phyloP scores from a whole-genome alignment of 1,140 invertebrate species.

The Monochamus saltuarius region DNA sequence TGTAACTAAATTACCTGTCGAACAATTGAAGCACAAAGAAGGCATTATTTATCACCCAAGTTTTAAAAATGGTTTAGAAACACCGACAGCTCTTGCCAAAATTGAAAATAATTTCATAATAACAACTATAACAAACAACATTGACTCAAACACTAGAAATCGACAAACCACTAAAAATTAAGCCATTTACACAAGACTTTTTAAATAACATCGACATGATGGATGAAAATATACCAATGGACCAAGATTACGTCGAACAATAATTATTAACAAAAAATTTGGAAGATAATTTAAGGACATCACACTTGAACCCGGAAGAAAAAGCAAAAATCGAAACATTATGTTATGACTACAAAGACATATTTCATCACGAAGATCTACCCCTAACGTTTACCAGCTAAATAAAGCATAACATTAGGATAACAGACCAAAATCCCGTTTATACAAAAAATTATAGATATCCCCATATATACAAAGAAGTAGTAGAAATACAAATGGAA shows the following conservation, averaged over 20 bases:
- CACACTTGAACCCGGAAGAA: constrained; percentile 20
- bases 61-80: neutral
- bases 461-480: constrained; percentile 22
- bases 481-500: neutral
- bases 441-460: constrained; percentile 46
- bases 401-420: constrained; percentile 42
- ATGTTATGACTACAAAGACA: constrained; percentile 13
- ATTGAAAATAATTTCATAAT: neutral
- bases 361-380: constrained; percentile 15
- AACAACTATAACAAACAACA: neutral
- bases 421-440: constrained; percentile 35
- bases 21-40: too few relatives aligned
- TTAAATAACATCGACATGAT: too few relatives aligned
- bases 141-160: neutral
- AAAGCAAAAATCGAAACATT: constrained; percentile 18
- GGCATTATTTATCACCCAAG: too few relatives aligned
- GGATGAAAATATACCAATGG: too few relatives aligned
- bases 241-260: too few relatives aligned
- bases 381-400: constrained; percentile 27
- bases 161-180: neutral
- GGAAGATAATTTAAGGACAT: neutral
- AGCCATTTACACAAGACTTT: neutral
- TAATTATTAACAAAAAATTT: neutral
- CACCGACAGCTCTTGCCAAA: neutral
- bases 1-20: too few relatives aligned